Evolutionary conservation across 2,113 vertebrate species (phyloP).

Genomic region (Nycticorax nycticorax): DNA sequence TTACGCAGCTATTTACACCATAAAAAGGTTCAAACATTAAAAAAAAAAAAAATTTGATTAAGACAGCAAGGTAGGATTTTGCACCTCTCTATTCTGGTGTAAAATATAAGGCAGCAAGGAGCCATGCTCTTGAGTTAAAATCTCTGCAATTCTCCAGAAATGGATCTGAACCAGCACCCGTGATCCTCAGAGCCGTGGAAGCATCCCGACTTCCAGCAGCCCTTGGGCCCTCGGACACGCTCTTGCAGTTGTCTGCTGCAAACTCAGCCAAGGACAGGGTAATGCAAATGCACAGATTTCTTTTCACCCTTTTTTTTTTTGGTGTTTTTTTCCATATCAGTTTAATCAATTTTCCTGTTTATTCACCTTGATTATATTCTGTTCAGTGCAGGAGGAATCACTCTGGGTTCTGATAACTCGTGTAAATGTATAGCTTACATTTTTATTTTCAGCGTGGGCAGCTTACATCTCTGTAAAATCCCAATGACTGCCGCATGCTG

Average conservation of each 20-base stretch:
- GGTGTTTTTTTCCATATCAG: not conserved
- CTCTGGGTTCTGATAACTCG: not conserved
- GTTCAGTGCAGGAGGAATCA: not conserved
- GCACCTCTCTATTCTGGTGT: not conserved
- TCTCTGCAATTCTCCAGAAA: not conserved
- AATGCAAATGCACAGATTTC: fast-evolving
- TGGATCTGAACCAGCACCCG: not conserved
- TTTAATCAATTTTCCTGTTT: conserved; percentile 23
- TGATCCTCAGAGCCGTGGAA: not conserved
- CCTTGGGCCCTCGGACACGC: fast-evolving
- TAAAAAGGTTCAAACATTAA: not conserved
- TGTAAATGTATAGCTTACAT: not conserved
- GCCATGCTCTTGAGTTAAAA: not conserved
- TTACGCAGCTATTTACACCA: not conserved
- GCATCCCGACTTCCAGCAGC: not conserved
- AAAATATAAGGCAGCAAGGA: not conserved
- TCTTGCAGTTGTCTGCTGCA: not conserved
- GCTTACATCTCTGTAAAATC: not conserved
- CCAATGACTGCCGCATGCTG: fast-evolving
- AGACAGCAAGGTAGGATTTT: not conserved
- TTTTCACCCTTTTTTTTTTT: not conserved
- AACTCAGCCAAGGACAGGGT: not conserved
- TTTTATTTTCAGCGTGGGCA: not conserved
- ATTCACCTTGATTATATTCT: not conserved
- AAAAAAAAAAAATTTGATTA: too few relatives aligned